Evolutionary conservation across 2,797 vertebrate genomes (phyloP).

Genomic region (Clarias platycephalus): DNA sequence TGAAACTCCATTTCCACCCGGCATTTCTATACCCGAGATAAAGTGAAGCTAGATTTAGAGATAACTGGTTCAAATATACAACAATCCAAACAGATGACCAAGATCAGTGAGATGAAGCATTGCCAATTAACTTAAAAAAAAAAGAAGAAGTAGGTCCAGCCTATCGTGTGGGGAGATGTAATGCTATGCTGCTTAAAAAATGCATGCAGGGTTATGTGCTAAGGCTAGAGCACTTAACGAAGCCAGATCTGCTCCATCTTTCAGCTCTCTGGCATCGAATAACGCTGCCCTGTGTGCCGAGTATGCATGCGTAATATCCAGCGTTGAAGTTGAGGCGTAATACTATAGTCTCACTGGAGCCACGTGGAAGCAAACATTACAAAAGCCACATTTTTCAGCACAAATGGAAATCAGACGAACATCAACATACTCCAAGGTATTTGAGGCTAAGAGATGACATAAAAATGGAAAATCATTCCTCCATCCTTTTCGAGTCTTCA

Average conservation of each 20-base stretch:
- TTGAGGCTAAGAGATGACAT: neutral
- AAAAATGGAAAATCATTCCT: conserved; percentile 5
- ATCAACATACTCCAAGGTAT: conserved; percentile 14
- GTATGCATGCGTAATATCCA: conserved; percentile 34
- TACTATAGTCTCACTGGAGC: conserved; percentile 39
- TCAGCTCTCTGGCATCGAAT: conserved; percentile 45
- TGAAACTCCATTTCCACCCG: neutral
- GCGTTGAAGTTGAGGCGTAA: conserved; percentile 18
- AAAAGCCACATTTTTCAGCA: conserved; percentile 38
- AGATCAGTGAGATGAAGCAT: neutral
- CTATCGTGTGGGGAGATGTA: conserved; percentile 2
- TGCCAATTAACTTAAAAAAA: neutral
- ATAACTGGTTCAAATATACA: neutral
- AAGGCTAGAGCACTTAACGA: conserved; percentile 32
- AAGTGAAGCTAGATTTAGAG: neutral
- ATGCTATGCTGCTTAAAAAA: conserved; percentile 31
- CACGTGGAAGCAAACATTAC: conserved; percentile 14
- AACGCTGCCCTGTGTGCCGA: conserved; percentile 29
- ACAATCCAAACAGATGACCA: neutral
- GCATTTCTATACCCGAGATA: neutral
- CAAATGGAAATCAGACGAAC: conserved; percentile 18
- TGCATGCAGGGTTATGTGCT: conserved; percentile 37
- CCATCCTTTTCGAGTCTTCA: neutral
- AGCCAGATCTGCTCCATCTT: conserved; percentile 47
- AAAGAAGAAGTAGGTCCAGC: neutral